phyloP scores from a whole-genome alignment of 1,140 invertebrate species.

The Diabrotica undecimpunctata region DNA sequence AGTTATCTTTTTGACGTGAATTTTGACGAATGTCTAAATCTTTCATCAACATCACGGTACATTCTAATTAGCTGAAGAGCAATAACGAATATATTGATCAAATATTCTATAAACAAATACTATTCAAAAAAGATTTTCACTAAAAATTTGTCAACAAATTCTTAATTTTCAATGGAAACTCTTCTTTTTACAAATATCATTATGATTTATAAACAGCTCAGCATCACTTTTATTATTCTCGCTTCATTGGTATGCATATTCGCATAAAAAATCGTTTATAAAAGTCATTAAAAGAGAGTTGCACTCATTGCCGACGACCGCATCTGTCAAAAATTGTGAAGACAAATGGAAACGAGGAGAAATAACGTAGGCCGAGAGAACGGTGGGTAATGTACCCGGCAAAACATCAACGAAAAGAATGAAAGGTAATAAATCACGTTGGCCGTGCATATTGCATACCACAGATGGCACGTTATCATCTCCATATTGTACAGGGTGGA shows the following conservation, averaged over 20 bases:
- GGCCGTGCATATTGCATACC: constrained; percentile 5
- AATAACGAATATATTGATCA: too few species aligned
- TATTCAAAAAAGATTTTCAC: too few species aligned
- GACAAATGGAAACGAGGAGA: background rate
- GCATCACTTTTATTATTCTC: too few species aligned
- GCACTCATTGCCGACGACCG: background rate
- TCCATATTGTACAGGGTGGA: too few species aligned
- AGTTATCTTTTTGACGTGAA: too few species aligned
- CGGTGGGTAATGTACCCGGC: background rate
- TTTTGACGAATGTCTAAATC: too few species aligned
- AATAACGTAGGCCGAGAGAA: background rate
- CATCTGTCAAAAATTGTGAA: background rate
- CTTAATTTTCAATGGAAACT: too few species aligned
- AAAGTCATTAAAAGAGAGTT: background rate
- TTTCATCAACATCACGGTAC: too few species aligned
- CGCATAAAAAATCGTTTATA: background rate
- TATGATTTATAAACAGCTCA: too few species aligned
- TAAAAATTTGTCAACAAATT: background rate
- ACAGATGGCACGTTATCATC: background rate
- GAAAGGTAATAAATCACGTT: constrained; percentile 2
- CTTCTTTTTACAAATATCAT: too few species aligned
- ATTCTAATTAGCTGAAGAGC: too few species aligned
- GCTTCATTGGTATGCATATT: background rate
- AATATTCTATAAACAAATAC: too few species aligned
- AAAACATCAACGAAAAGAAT: background rate